Evolutionary conservation across 1,140 invertebrate species (phyloP).

Genomic region (Saccostrea echinata): DNA sequence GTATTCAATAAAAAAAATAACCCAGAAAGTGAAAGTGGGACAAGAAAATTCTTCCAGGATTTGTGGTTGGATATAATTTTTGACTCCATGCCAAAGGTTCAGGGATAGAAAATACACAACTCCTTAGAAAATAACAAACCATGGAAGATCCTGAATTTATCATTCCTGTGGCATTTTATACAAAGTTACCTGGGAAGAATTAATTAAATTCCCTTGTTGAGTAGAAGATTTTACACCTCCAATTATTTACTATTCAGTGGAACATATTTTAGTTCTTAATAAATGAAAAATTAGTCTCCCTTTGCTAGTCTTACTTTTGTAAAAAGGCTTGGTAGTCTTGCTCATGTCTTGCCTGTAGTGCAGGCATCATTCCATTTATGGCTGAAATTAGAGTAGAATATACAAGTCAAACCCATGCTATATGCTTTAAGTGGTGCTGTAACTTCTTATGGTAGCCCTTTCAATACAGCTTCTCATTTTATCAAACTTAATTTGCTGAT

Average conservation of each 20-base stretch:
- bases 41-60: no score
- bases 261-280: background rate
- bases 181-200: no score
- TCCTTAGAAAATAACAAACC: no score
- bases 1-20: no score
- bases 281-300: background rate
- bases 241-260: background rate
- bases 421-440: background rate
- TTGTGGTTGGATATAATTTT: no score
- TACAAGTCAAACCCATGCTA: background rate
- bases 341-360: slow-evolving; percentile 82
- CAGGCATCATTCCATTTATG: slow-evolving; percentile 83
- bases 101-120: no score
- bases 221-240: background rate
- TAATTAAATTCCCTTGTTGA: no score
- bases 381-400: slow-evolving; percentile 66
- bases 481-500: background rate
- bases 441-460: no score
- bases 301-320: background rate
- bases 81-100: no score
- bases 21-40: no score
- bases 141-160: no score
- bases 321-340: slow-evolving; percentile 81
- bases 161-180: no score
- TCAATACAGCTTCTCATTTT: background rate